Conservation (phyloP, 2,888 invertebrate species). For the Hirtodrosophila trivittata region DNA sequence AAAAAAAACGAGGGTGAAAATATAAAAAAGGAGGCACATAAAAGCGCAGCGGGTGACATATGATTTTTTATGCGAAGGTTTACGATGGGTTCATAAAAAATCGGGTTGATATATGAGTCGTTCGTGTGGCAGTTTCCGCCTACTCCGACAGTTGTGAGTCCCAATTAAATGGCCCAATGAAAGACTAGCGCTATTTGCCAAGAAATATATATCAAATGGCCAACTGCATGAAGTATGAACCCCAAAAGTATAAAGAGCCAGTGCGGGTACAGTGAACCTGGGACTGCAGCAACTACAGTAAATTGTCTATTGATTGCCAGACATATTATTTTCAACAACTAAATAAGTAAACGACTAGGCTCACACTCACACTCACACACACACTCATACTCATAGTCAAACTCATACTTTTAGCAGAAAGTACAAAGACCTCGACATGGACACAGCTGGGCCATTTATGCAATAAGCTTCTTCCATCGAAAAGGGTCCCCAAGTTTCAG, state of each 20-base stretch:
- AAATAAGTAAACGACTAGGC: constrained; percentile 7
- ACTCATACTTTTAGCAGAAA: constrained; percentile 4
- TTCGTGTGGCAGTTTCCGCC: constrained; percentile 15
- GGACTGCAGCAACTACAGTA: constrained; percentile 53
- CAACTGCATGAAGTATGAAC: constrained; percentile 8
- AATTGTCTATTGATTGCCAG: constrained; percentile 71
- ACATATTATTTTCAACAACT: constrained; percentile 43
- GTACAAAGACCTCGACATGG: neutral
- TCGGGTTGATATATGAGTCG: constrained; percentile 15
- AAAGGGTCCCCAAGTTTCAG: constrained; percentile 28
- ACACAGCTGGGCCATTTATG: constrained; percentile 23
- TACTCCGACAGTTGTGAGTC: constrained; percentile 14
- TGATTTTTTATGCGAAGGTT: constrained; percentile 27
- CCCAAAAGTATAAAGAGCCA: no score
- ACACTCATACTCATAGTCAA: constrained; percentile 3
- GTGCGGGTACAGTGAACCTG: constrained; percentile 9
- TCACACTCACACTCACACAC: constrained; percentile 11
- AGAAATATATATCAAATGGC: constrained; percentile 61
- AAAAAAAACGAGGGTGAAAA: constrained; percentile 2
- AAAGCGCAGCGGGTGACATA: constrained; percentile 19
- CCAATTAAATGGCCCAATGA: constrained; percentile 75
- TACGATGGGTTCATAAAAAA: constrained; percentile 31
- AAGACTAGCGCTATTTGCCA: constrained; percentile 63
- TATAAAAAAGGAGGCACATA: neutral
- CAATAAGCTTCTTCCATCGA: constrained; percentile 14